Evolutionary conservation across 1,140 invertebrate genomes (phyloP), one percentile per base, ranked within the genome.

Genomic region (Drosophila subpulchrella): DNA sequence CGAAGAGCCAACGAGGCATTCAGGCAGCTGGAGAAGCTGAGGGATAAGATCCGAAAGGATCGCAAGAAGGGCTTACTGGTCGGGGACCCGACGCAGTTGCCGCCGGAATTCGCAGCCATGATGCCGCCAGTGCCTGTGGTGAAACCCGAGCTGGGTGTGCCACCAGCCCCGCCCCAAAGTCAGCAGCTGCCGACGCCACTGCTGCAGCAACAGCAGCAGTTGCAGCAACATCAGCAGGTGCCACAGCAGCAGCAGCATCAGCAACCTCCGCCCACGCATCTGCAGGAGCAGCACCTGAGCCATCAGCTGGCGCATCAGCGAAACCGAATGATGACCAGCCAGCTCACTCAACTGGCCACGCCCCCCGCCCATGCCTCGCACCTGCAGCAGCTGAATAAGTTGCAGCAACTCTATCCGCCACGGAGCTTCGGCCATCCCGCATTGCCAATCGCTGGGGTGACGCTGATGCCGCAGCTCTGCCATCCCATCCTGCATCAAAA

Each of bases 401-500:
- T 91, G 62, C 83, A 91, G 47, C 83, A 91, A 38, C 54, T 91
- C 44, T 91, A 91, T 72, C 90, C 90, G 75, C 90, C 90, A 53
- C 81, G 86, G 54, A 91, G 81, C 53, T 91, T 91, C 41, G 83
- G 74, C 2, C 90, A 91, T 56, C 90, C 91, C 72, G 86, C 83
- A 24, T 38, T 91, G 55, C 90, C 90, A 27, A 90, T 91, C 41
- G 62, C 90, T 41, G 75, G 90, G 42, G 90, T 91, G 39, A 80
- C 90, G 54, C 53, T 91, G 62, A 91, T 91, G 90, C 90, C 90
- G 4, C 91, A 91, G 58, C 80, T 91, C 17, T 91, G 90, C 59
- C 90, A 91, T 74, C 90, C 90, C 17, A 91, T 91, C 15, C 61
- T 91, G 66, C 90, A 91, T 74, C 90, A 91, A 66, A 91, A 91